These are phyloP conservation scores for Clivina fossor DNA, from an alignment of 2,888 invertebrate species.

Conservation along the genomic window DNA sequence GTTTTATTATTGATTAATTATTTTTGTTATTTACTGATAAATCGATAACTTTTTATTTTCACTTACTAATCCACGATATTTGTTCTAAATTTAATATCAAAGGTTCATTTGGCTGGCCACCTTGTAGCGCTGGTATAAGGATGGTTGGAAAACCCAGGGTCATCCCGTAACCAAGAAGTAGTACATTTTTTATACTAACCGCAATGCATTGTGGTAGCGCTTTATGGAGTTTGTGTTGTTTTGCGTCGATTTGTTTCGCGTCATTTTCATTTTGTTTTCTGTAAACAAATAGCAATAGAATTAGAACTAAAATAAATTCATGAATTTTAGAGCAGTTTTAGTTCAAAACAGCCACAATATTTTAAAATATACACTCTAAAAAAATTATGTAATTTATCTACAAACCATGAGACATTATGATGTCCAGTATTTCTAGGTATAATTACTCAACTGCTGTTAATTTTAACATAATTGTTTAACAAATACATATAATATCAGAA, in stretches of 20 bases:
- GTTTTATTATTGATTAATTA: neutral
- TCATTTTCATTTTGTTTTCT: neutral
- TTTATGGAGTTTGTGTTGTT: slow-evolving; percentile 39
- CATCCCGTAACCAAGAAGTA: slow-evolving; percentile 77
- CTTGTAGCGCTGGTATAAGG: slow-evolving; percentile 72
- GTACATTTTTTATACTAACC: slow-evolving; percentile 77
- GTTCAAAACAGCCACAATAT: no score
- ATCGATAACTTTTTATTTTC: neutral
- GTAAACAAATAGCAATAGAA: neutral
- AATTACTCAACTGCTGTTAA: no score
- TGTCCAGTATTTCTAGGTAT: no score
- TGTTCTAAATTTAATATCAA: slow-evolving; percentile 62
- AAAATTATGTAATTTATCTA: no score
- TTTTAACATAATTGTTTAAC: no score
- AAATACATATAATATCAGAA: no score
- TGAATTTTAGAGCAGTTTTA: no score
- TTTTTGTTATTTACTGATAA: no score
- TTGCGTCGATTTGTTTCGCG: neutral
- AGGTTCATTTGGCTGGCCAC: slow-evolving; percentile 48
- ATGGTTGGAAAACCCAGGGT: slow-evolving; percentile 81
- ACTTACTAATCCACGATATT: slow-evolving; percentile 76
- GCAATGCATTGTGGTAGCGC: slow-evolving; percentile 74
- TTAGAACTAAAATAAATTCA: no score
- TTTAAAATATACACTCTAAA: no score
- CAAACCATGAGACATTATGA: no score